Base-by-base conservation (phyloP, 2,888 invertebrate genomes). In the Busseola fusca region DNA sequence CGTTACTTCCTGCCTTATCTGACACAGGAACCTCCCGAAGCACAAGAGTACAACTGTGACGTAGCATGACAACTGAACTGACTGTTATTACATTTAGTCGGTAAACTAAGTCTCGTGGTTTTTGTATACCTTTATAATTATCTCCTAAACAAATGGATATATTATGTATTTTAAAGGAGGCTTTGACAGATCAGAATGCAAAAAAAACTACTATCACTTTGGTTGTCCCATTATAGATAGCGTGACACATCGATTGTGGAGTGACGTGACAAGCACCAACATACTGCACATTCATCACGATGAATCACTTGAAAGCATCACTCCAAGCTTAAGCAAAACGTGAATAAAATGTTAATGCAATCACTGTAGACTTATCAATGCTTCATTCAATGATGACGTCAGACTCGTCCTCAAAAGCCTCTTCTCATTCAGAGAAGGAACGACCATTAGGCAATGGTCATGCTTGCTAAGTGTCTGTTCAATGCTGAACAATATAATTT, bases 381-480 rank as follows among this genome's bases (percentile, higher is more conserved):
- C 40, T 69, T 69, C 56, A 69, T 76, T 69, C 76, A 76, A 14
- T 57, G 76, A 48, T 76, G 69, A 72, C 48, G 7, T 72, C 69
- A 72, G 42, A 25, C 10, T 40, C n/a, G 14, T 34, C 21, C 5
- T n/a, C 7, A 57, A 48, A 40, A 0, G 7, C 6, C 14, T 25
- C 7, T 65, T 45, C 48, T 18, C 14, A 18, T 4, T 1, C 12
- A 72, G 7, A n/a, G 21, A 50, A 30, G 40, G 6, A n/a, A 1
- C 2, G 3, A 30, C 1, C 18, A 18, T 40, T n/a, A 48, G 18
- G 45, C 21, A 21, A 48, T n/a, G n/a, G n/a, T 0, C 3, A 18
- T 0, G 12, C 16, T 27, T 65, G 0, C 4, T 65, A 9, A n/a
- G 7, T 27, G n/a, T 45, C 16, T 34, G 4, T 18, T 4, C 5